Percentiles rank a stretch among this genome's conserved stretches.
These are phyloP conservation scores for Bucco capensis DNA, from an alignment of 2,113 vertebrate genomes.

Conservation along the genomic window DNA sequence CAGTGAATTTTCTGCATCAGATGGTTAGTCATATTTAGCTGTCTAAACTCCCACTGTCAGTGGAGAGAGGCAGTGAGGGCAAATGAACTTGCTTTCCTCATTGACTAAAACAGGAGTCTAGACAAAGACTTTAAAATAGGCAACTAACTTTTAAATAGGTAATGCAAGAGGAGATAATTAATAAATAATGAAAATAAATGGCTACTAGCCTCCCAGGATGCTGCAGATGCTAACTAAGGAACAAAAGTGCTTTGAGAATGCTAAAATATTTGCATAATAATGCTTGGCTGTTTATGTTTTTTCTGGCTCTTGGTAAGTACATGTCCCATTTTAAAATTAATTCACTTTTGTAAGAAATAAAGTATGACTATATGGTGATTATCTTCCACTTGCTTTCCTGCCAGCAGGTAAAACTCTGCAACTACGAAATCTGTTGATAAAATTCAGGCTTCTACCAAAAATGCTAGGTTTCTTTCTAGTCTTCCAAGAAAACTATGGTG, in stretches of 20 bases:
- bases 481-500: background rate
- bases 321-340: background rate
- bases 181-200: background rate
- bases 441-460: background rate
- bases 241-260: background rate
- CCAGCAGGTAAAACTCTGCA: background rate
- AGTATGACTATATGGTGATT: background rate
- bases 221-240: background rate
- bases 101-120: background rate
- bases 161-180: background rate
- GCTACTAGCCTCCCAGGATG: background rate
- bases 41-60: background rate
- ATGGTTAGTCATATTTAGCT: background rate
- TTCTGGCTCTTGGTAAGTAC: background rate
- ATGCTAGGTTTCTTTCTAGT: background rate
- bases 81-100: background rate
- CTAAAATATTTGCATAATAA: background rate
- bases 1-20: background rate
- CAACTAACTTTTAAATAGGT: background rate
- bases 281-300: background rate
- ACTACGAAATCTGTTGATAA: background rate
- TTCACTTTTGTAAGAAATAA: background rate
- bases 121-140: background rate
- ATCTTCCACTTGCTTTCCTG: background rate
- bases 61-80: background rate